Evolutionary conservation across 2,113 vertebrate species (phyloP), one percentile per base, ranked within the genome.

Genomic region (Pungitius pungitius): DNA sequence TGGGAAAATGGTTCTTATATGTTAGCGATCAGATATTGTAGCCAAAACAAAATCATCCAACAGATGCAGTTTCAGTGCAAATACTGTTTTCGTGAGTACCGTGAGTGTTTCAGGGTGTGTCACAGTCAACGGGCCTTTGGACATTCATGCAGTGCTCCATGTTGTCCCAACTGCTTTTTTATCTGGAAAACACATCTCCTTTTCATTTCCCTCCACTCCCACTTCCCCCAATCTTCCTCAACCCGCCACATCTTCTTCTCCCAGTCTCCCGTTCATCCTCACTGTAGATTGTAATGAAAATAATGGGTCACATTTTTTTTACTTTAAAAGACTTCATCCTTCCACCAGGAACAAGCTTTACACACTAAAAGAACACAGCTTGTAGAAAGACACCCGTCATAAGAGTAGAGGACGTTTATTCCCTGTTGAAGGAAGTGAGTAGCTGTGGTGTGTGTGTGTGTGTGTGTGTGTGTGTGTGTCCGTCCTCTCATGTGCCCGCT

Each of bases 331-430:
- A 68, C 30, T 22, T 39, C 22, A 1, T 4, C 15, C 24, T n/a
- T 40, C 17, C 22, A 24, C 18, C 20, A 13, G 40, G 42, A 17
- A 57, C 8, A 15, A 45, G 54, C 56, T 61, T 62, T 30, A 57
- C 26, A 75, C 45, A 61, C 45, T 72, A 57, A 62, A 66, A 9
- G 12, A 72, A 62, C 27, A 24, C 49, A 77, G 45, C 60, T 58
- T 8, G 14, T 27, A 75, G 43, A 75, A 64, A 66, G 70, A 78
- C 73, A 79, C 45, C 68, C 63, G 42, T 22, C 58, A 69, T 33
- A 24, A 17, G 39, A 73, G 51, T 35, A 42, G 37, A 77, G 43
- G 22, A n/a, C n/a, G 42, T 54, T 24, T 62, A 67, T 66, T 62
- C 66, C 59, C 69, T 42, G 26, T 45, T 40, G 67, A 75, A 69